A percentile compares a stretch with the other conserved stretches of the same genome.
Conservation (phyloP, 2,888 invertebrate species). For the Spilosoma lubricipeda region DNA sequence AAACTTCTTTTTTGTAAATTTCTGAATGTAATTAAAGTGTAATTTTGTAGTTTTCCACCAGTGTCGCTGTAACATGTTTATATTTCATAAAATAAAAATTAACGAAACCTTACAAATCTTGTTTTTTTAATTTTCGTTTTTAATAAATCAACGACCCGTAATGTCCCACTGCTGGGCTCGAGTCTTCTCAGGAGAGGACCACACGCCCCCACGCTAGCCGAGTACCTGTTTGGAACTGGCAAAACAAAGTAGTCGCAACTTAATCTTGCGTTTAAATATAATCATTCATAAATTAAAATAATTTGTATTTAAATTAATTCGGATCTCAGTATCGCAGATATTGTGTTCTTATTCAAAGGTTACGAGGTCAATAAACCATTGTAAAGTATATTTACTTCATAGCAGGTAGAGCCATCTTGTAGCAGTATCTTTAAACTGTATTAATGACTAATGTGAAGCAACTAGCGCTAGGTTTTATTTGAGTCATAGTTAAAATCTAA, state of each 20-base stretch:
- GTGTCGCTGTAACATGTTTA: conserved; percentile 77
- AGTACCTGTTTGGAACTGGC: no score
- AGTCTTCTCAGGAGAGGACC: no score
- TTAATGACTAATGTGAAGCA: conserved; percentile 4
- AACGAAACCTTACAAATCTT: conserved; percentile 58
- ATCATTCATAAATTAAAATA: not conserved
- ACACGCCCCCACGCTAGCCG: no score
- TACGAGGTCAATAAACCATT: conserved; percentile 13
- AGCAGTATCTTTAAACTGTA: not conserved
- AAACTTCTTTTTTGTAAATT: conserved; percentile 67
- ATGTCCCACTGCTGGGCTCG: no score
- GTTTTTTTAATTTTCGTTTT: not conserved
- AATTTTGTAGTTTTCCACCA: conserved; percentile 82
- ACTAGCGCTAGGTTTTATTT: not conserved
- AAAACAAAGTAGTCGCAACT: no score
- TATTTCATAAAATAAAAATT: conserved; percentile 79
- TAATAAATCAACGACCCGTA: not conserved
- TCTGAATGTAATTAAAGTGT: conserved; percentile 67
- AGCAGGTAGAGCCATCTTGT: conserved; percentile 13
- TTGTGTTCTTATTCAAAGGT: conserved; percentile 10
- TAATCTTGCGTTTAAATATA: not conserved
- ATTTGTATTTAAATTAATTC: not conserved
- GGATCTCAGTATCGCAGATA: not conserved
- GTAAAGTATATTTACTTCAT: not conserved
- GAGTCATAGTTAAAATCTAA: not conserved